Percentiles rank a stretch among this genome's conserved stretches.
These are phyloP conservation scores for Coelopa frigida DNA, from an alignment of 1,140 invertebrate genomes.

Conservation along the genomic window DNA sequence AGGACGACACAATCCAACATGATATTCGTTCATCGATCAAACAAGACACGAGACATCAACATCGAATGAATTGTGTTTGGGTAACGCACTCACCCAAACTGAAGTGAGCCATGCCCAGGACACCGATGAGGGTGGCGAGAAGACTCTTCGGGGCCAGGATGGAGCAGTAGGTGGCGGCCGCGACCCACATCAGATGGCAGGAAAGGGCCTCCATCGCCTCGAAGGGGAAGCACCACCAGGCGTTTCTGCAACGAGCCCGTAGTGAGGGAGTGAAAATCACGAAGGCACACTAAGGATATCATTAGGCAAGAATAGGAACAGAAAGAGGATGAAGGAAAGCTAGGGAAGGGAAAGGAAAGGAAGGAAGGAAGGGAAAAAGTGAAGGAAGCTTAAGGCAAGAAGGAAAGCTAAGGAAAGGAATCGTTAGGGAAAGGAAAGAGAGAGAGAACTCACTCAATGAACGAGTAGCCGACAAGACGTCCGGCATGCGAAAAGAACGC, in stretches of 20 bases:
- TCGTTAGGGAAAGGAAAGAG: neutral
- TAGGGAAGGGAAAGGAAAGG: neutral
- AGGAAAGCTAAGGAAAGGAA: neutral
- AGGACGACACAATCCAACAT: conserved; percentile 36
- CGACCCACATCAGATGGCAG: conserved; percentile 81
- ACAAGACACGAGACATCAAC: no score
- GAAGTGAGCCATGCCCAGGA: conserved; percentile 75
- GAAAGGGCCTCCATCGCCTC: conserved; percentile 79
- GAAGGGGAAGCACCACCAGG: conserved; percentile 79
- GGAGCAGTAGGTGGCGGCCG: conserved; percentile 77
- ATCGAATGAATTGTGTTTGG: neutral
- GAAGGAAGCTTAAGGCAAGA: neutral
- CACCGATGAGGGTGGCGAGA: conserved; percentile 71
- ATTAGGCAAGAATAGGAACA: neutral
- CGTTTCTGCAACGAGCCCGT: conserved; percentile 51
- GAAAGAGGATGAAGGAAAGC: neutral
- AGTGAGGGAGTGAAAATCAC: neutral
- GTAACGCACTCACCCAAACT: conserved; percentile 58
- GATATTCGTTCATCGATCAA: neutral
- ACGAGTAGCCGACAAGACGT: conserved; percentile 72
- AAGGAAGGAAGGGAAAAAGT: neutral
- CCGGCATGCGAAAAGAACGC: conserved; percentile 75
- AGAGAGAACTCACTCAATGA: conserved; percentile 61
- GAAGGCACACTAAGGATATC: neutral
- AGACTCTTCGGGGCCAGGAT: conserved; percentile 70